Percentiles rank a stretch among this genome's conserved stretches.
phyloP scores from a whole-genome alignment of 2,113 vertebrate genomes.

The Cyprinodon variegatus region DNA sequence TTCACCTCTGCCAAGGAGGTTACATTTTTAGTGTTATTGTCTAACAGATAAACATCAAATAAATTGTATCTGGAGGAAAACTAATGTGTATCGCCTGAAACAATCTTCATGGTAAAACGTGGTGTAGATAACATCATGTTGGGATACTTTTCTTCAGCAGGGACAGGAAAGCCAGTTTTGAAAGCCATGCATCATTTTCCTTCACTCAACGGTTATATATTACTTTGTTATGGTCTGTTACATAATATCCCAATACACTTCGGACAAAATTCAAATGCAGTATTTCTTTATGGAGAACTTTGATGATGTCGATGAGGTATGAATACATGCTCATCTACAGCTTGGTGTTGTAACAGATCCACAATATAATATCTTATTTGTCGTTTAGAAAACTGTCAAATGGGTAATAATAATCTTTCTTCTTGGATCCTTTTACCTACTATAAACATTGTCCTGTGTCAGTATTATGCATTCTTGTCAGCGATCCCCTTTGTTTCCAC shows the following conservation, averaged over 20 bases:
- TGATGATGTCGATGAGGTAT: neutral
- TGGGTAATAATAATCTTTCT: neutral
- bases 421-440: conserved; percentile 2
- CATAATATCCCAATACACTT: neutral
- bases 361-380: conserved; percentile 2
- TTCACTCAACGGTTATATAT: neutral
- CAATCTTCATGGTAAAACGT: no score
- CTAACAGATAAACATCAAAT: no score
- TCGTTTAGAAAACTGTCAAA: neutral
- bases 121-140: no score
- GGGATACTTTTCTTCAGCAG: no score
- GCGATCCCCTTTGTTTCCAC: conserved; percentile 41
- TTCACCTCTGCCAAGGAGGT: conserved; percentile 4
- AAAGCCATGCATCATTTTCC: neutral
- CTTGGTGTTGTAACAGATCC: neutral
- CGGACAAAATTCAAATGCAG: neutral
- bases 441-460: conserved; percentile 4
- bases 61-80: no score
- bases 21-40: neutral
- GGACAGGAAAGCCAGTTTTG: neutral
- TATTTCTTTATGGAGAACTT: neutral
- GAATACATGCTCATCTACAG: neutral
- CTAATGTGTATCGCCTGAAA: no score
- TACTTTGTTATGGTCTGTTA: neutral
- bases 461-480: conserved; percentile 37